phyloP scores from a whole-genome alignment of 2,113 vertebrate genomes.

The Meriones unguiculatus region DNA sequence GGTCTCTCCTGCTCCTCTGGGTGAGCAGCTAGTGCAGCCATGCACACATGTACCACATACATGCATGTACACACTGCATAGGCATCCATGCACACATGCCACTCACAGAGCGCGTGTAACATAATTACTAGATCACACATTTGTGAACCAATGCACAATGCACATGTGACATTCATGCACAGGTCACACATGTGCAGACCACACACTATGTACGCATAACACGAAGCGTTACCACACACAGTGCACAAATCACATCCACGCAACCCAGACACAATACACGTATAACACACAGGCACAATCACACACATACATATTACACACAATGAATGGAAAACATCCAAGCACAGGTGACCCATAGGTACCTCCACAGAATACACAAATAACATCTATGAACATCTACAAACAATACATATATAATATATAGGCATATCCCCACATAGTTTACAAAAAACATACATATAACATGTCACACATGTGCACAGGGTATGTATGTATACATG shows the following conservation, averaged over 20 bases:
- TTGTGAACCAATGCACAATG: neutral
- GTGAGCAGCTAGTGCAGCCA: neutral
- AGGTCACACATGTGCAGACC: neutral
- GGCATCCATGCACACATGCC: neutral
- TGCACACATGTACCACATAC: neutral
- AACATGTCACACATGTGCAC: too few species aligned
- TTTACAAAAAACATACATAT: neutral
- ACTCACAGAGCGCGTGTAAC: neutral
- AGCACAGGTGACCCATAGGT: neutral
- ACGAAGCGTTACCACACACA: neutral
- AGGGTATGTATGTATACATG: too few species aligned
- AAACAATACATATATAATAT: neutral
- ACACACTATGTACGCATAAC: neutral
- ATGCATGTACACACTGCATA: rapidly evolving
- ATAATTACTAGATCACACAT: neutral
- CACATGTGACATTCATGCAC: neutral
- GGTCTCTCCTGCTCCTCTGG: neutral
- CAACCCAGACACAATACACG: neutral
- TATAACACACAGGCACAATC: neutral
- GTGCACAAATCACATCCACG: neutral
- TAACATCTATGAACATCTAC: neutral
- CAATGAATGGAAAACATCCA: neutral
- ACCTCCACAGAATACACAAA: neutral
- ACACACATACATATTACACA: neutral
- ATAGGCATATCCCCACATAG: neutral